Percentiles rank a stretch among this genome's conserved stretches.
Conservation (phyloP, 1,140 invertebrate species). For the Scaptomyza pallida region DNA sequence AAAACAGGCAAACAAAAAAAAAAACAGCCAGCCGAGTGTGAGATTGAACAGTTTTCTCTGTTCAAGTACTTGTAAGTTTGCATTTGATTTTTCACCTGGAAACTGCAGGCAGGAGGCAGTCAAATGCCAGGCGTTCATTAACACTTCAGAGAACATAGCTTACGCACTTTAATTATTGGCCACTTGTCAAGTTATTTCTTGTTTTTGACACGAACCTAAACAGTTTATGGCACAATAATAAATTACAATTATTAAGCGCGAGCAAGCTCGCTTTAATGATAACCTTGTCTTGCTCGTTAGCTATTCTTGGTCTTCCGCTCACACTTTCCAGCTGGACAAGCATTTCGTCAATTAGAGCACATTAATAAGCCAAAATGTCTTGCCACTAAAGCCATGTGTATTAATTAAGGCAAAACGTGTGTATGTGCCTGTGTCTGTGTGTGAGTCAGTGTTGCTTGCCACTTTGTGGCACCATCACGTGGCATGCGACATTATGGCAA, state of each 20-base stretch:
- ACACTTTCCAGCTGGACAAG: conserved; percentile 9
- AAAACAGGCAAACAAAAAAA: conserved; percentile 17
- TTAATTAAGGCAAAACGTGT: conserved; percentile 63
- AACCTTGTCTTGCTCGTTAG: conserved; percentile 1
- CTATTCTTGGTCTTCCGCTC: not conserved
- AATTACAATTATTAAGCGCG: conserved; percentile 64
- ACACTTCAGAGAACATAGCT: conserved; percentile 4
- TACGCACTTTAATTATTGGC: conserved; percentile 44
- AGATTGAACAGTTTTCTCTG: conserved; percentile 5
- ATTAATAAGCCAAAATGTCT: conserved; percentile 58
- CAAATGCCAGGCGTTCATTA: too few relatives aligned
- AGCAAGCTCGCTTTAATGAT: conserved; percentile 35
- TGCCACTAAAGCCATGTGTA: conserved; percentile 41
- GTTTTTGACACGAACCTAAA: conserved; percentile 35
- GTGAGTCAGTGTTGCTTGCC: conserved; percentile 19
- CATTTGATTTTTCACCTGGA: not conserved
- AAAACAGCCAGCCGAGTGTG: conserved; percentile 1
- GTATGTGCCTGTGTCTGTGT: conserved; percentile 26
- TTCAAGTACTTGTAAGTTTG: not conserved
- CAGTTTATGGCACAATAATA: conserved; percentile 58
- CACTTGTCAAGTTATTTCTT: conserved; percentile 33
- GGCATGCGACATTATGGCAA: conserved; percentile 13
- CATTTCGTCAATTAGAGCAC: conserved; percentile 62
- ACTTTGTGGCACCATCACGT: conserved; percentile 6
- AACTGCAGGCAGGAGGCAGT: not conserved